Base-by-base conservation (phyloP, 2,888 invertebrate species). In the Syritta pipiens region DNA sequence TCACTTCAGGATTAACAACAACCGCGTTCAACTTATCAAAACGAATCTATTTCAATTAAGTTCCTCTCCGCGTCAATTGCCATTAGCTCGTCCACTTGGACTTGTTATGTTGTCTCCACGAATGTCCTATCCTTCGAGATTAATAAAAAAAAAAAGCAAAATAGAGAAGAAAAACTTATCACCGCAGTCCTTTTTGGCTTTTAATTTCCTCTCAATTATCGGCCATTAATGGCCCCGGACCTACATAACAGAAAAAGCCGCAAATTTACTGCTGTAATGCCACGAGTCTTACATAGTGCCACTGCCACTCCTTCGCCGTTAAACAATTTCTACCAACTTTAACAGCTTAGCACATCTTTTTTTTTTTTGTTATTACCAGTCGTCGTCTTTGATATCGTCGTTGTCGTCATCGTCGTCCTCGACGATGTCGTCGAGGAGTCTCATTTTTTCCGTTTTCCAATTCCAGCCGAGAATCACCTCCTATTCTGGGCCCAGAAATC, bases 311-410 rank as follows among this genome's bases (percentile, higher is more conserved):
- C 72, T 46, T 48, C 7, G 19, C 32, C 30, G 48, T 72, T 53
- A 62, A 76, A 55, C 14, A 53, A 42, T 48, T 49, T 67, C n/a
- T 48, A 30, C 30, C 67, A 65, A 68, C 32, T 68, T 75, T 42
- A 62, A 63, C 46, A 59, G 59, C 53, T 77, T 77, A 67, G 32
- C 60, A 72, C 53, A 48, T 60, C 17, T 60, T 72, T 48, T 19
- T 5, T 24, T 3, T 44, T 44, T 24, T 44, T 35, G 35, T 44
- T 53, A 44, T 30, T 5, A 14, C 65, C 7, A 37, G 37, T 37
- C 10, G 46, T 9, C 22, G n/a, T n/a, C 10, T 46, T 12, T 22
- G 35, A 14, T 4, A 10, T 67, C 14, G 35, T 4, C 17, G 32
- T 46, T 48, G 28, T n/a, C 24, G n/a, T 22, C 19, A 26, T 37